Evolutionary conservation across 92 coral and sea anemone species (phyloP).

Genomic region (Epizoanthus illoricatus): DNA sequence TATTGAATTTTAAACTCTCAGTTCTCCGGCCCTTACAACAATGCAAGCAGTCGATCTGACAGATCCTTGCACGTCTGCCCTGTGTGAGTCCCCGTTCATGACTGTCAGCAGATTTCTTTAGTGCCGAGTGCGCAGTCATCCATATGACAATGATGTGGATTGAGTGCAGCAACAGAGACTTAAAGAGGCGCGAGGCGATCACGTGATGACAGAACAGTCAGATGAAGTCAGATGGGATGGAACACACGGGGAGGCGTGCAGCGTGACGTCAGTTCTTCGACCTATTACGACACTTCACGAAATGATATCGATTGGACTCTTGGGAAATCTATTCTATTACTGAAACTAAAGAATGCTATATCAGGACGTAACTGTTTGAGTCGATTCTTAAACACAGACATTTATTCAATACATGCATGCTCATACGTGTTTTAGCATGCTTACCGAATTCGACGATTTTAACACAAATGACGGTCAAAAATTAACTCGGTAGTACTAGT

Average conservation of each 20-base stretch:
- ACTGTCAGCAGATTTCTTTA: conserved; percentile 4
- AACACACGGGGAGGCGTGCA: conserved; percentile 11
- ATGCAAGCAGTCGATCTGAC: conserved; percentile 21
- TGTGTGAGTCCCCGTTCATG: conserved; percentile 59
- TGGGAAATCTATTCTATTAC: not conserved
- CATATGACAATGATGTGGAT: not conserved
- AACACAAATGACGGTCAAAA: too few species aligned
- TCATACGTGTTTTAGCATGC: too few species aligned
- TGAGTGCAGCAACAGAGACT: not conserved
- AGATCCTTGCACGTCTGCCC: conserved; percentile 38
- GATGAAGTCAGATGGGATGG: not conserved
- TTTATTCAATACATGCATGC: too few species aligned
- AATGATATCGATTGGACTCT: not conserved
- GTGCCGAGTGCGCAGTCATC: not conserved
- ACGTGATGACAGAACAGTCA: not conserved
- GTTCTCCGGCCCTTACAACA: not conserved
- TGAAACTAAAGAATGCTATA: not conserved
- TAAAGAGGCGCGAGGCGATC: conserved; percentile 3
- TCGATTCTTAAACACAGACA: too few species aligned
- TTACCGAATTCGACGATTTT: too few species aligned
- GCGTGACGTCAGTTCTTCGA: conserved; percentile 17
- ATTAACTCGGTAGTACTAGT: too few species aligned
- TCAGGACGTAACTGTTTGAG: too few species aligned
- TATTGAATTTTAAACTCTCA: not conserved
- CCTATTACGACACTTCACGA: not conserved